Evolutionary conservation across 2,113 vertebrate genomes (phyloP).

Genomic region (Pao palembangensis): DNA sequence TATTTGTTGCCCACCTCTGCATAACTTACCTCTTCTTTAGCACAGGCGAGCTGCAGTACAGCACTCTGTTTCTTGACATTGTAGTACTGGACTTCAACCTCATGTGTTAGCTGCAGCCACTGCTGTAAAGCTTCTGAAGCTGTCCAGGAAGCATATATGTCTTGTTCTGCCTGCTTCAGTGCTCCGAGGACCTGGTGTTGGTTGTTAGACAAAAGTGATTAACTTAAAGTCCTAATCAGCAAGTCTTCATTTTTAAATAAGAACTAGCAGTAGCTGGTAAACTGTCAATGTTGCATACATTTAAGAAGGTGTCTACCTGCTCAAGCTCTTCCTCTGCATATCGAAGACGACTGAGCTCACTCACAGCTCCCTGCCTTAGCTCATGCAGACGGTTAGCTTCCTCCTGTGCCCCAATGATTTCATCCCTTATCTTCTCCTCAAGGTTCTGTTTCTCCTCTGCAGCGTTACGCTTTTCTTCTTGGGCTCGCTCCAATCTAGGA

Average conservation of each 20-base stretch:
- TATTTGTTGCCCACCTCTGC: not conserved
- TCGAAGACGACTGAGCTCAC: slow-evolving; percentile 87
- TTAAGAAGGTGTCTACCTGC: slow-evolving; percentile 74
- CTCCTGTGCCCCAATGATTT: slow-evolving; percentile 92
- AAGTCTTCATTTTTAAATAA: too few species aligned
- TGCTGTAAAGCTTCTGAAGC: slow-evolving; percentile 86
- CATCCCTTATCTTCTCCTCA: slow-evolving; percentile 94
- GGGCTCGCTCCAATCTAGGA: slow-evolving; percentile 87
- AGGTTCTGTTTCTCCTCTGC: slow-evolving; percentile 94
- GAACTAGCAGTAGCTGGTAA: too few species aligned
- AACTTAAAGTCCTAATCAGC: too few species aligned
- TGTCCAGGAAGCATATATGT: slow-evolving; percentile 67
- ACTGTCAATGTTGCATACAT: not conserved
- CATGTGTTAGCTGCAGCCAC: slow-evolving; percentile 95
- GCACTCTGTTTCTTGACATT: slow-evolving; percentile 93
- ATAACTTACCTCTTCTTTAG: slow-evolving; percentile 89
- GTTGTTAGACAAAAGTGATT: too few species aligned
- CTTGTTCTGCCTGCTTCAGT: slow-evolving; percentile 72
- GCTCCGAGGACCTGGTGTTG: slow-evolving; percentile 64
- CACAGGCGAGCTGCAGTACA: slow-evolving; percentile 85
- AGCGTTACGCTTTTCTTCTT: slow-evolving; percentile 94
- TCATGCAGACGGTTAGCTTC: slow-evolving; percentile 87
- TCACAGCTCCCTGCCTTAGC: slow-evolving; percentile 87
- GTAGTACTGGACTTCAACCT: slow-evolving; percentile 96
- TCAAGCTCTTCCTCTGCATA: slow-evolving; percentile 94